Percentiles rank a stretch among this genome's conserved stretches.
These are phyloP conservation scores for Catharus bicknelli DNA, from an alignment of 2,113 vertebrate species.

Conservation along the genomic window DNA sequence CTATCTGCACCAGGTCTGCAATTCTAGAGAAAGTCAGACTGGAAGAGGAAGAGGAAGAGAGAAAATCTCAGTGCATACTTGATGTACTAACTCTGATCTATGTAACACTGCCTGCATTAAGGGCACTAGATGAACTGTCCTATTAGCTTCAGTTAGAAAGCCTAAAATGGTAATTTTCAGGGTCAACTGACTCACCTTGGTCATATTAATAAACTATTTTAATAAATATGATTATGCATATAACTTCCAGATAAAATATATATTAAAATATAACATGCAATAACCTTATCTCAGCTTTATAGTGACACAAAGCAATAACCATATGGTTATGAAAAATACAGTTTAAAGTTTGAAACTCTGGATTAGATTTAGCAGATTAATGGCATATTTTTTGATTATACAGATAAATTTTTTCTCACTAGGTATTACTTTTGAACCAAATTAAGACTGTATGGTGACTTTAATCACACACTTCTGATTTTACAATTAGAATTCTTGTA, in stretches of 20 bases:
- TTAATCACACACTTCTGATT: slow-evolving; percentile 29
- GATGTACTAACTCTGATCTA: not conserved
- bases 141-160: slow-evolving; percentile 30
- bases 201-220: slow-evolving; percentile 58
- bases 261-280: slow-evolving; percentile 46
- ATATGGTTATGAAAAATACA: slow-evolving; percentile 45
- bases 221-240: slow-evolving; percentile 61
- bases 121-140: not conserved
- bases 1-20: not conserved
- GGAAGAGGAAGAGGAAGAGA: not conserved
- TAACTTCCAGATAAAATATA: slow-evolving; percentile 47
- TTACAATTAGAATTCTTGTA: slow-evolving; percentile 34
- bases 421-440: not conserved
- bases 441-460: not conserved
- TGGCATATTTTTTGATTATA: slow-evolving; percentile 37
- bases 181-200: slow-evolving; percentile 61
- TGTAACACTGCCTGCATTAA: not conserved
- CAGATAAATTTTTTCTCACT: not conserved
- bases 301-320: slow-evolving; percentile 36
- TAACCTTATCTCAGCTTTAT: slow-evolving; percentile 61
- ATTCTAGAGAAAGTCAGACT: not conserved
- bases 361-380: slow-evolving; percentile 21
- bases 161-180: slow-evolving; percentile 37
- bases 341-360: slow-evolving; percentile 26
- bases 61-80: not conserved